Evolutionary conservation across 2,113 vertebrate genomes (phyloP), one percentile per base, ranked within the genome.

Genomic region (Halcyon malimbica): DNA sequence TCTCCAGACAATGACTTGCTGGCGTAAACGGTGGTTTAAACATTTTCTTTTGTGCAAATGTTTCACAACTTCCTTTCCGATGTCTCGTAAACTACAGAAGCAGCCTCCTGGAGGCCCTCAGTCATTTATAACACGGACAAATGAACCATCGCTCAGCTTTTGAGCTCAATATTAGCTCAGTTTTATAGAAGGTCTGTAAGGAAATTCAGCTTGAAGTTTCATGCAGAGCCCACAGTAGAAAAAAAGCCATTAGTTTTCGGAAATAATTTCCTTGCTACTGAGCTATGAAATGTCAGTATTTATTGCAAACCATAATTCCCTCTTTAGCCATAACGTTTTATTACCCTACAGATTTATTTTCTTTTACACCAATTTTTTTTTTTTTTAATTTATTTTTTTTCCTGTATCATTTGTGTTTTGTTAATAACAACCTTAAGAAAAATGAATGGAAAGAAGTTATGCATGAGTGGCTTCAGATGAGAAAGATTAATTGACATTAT

Each of bases 181-280:
- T 78, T 94, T 90, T 92, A 92, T 77, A 91, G 93, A 90, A 68
- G 86, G 42, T 78, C 76, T 82, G 39, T 75, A 77, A 91, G 65
- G 89, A 94, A 94, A 97, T 92, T 48, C 64, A 87, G 46, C 65
- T 92, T 91, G 87, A 94, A 87, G 64, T 91, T 89, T 87, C 87
- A 79, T 15, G 53, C 51, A 68, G 77, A 89, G 69, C 56, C 28
- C 11, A 42, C 13, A 21, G n/a, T 54, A 89, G 35, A 35, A 88
- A 89, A 93, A 88, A 62, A 62, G 33, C 42, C 54, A 73, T 90
- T 89, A 65, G 41, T 84, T 91, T 94, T 89, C 81, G n/a, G 31
- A 87, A 95, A 94, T 94, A 78, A 95, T 92, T 95, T 94, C 60
- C 87, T 87, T 95, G 80, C 46, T 95, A 65, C 62, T 80, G 94